These are phyloP conservation scores for Cotesia glomerata DNA, from an alignment of 1,140 invertebrate genomes.

Conservation along the genomic window DNA sequence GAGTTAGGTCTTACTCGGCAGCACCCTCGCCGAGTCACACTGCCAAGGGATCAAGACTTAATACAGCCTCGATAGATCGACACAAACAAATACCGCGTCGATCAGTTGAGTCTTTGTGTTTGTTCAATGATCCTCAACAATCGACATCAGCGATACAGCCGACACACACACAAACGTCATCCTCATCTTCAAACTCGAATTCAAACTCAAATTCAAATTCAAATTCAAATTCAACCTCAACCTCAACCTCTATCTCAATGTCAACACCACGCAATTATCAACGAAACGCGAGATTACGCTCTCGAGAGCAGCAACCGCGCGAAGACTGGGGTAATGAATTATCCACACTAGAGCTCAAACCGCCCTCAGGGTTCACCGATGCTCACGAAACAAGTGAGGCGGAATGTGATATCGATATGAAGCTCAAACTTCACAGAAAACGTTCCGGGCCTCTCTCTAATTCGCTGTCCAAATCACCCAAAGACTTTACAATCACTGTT, in stretches of 20 bases:
- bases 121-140: constrained; percentile 44
- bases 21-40: constrained; percentile 51
- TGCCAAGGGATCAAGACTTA: constrained; percentile 23
- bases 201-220: no score
- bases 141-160: not conserved
- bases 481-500: constrained; percentile 62
- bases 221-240: constrained; percentile 16
- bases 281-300: constrained; percentile 28
- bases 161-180: constrained; percentile 17
- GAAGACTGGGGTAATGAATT: constrained; percentile 56
- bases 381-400: constrained; percentile 61
- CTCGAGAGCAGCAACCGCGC: constrained; percentile 34
- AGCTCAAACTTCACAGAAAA: constrained; percentile 53
- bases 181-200: no score
- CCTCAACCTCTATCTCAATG: no score
- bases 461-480: constrained; percentile 58
- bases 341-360: constrained; percentile 57
- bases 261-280: constrained; percentile 35
- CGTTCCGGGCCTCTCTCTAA: constrained; percentile 42
- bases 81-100: constrained; percentile 47
- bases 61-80: constrained; percentile 31
- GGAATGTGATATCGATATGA: constrained; percentile 62
- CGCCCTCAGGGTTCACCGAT: constrained; percentile 59
- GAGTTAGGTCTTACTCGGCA: constrained; percentile 53
- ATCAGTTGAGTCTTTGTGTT: constrained; percentile 54